Evolutionary conservation across 2,888 invertebrate species (phyloP).

Genomic region (Lasioglossum malachurum): DNA sequence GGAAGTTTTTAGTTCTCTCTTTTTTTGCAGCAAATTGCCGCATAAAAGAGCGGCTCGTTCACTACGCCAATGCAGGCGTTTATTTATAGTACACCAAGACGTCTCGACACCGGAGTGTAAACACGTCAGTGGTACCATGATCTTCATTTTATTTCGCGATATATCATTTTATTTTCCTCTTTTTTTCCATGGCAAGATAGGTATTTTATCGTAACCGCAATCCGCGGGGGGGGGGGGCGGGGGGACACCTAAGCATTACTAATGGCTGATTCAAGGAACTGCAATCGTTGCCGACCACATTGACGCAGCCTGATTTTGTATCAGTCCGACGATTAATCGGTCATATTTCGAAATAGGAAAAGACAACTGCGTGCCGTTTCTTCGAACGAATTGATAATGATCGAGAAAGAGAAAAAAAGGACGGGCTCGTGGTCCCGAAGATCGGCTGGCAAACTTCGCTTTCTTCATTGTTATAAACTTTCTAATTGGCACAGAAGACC

Average conservation of each 20-base stretch:
- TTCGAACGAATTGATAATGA: not conserved
- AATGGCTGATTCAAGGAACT: constrained; percentile 40
- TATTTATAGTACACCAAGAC: constrained; percentile 68
- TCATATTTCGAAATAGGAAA: constrained; percentile 23
- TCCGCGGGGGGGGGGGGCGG: not conserved
- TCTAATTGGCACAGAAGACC: not conserved
- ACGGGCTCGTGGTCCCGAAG: not conserved
- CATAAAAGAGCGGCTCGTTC: constrained; percentile 12
- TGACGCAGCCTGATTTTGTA: constrained; percentile 25
- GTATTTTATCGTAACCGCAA: constrained; percentile 46
- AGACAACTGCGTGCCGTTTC: not conserved
- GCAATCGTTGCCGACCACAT: constrained; percentile 12
- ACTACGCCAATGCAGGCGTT: constrained; percentile 65
- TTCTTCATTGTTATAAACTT: not conserved
- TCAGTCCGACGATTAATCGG: not conserved
- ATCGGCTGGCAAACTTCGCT: not conserved
- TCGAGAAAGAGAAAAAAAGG: not conserved
- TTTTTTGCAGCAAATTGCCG: not conserved
- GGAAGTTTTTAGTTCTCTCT: not conserved
- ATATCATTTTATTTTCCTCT: constrained; percentile 22
- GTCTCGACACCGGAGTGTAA: constrained; percentile 61
- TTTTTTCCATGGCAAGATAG: constrained; percentile 29
- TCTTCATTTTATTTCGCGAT: constrained; percentile 60
- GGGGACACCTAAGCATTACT: constrained; percentile 29
- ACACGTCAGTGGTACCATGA: constrained; percentile 63